phyloP scores from a whole-genome alignment of 2,888 invertebrate genomes.

The Aspidiotus rigidus region DNA sequence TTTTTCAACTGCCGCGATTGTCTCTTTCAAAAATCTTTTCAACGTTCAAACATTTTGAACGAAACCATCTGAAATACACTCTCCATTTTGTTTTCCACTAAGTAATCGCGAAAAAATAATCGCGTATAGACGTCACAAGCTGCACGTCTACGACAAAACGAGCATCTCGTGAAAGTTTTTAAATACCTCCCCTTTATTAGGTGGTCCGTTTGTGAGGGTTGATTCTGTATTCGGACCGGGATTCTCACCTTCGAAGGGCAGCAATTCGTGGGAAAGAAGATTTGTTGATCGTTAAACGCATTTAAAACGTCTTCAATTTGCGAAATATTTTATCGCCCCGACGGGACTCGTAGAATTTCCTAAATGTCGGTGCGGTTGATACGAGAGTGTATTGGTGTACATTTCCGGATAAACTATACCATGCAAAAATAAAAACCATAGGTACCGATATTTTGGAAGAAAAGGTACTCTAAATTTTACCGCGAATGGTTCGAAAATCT shows the following conservation, averaged over 20 bases:
- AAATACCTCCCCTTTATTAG: slow-evolving; percentile 1
- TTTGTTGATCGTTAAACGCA: slow-evolving; percentile 4
- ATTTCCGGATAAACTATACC: too few species aligned
- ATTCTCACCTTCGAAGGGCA: slow-evolving; percentile 1
- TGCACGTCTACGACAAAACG: background rate
- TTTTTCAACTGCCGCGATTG: too few species aligned
- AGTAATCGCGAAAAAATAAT: background rate
- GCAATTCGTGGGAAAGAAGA: background rate
- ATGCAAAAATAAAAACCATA: too few species aligned
- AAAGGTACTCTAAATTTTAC: too few species aligned
- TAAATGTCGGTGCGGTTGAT: too few species aligned
- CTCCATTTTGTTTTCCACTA: background rate
- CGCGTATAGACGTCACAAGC: background rate
- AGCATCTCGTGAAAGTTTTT: background rate
- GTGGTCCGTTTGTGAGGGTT: slow-evolving; percentile 1
- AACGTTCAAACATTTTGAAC: too few species aligned
- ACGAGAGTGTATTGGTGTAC: too few species aligned
- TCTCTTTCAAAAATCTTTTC: too few species aligned
- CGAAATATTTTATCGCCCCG: background rate
- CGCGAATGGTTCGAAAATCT: too few species aligned
- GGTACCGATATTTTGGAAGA: too few species aligned
- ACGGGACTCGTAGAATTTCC: background rate
- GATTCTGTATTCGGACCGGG: background rate
- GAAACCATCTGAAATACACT: background rate
- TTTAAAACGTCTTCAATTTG: slow-evolving; percentile 1